These are phyloP conservation scores for Hirudo medicinalis DNA, from an alignment of 1,140 invertebrate genomes.

Conservation along the genomic window DNA sequence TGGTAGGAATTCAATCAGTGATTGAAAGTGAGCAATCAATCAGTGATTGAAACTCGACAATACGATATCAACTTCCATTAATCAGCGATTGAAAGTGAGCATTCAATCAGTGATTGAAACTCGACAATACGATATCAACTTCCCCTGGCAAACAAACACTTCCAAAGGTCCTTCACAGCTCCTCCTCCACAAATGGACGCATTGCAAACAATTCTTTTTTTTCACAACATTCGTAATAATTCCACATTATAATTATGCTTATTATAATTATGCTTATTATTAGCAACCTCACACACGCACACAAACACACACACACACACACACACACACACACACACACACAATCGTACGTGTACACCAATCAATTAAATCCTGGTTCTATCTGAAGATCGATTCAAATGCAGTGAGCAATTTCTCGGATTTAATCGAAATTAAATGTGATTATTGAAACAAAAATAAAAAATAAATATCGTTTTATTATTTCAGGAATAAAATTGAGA, in stretches of 20 bases:
- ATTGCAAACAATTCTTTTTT: too few relatives aligned
- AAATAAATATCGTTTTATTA: not conserved
- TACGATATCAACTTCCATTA: not conserved
- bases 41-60: not conserved
- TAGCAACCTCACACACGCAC: not conserved
- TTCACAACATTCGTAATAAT: too few relatives aligned
- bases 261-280: too few relatives aligned
- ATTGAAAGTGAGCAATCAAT: not conserved
- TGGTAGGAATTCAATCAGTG: not conserved
- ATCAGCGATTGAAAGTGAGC: not conserved
- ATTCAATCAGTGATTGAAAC: not conserved
- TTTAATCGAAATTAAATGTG: too few relatives aligned
- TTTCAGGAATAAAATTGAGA: not conserved
- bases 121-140: not conserved
- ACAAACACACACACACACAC: not conserved
- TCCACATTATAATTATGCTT: too few relatives aligned
- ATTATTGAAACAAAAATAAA: not conserved
- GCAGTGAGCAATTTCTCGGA: not conserved
- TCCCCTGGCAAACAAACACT: not conserved
- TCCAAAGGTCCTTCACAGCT: too few relatives aligned
- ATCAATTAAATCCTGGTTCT: too few relatives aligned
- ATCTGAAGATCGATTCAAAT: not conserved
- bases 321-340: not conserved
- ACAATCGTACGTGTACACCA: too few relatives aligned
- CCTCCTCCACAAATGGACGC: too few relatives aligned